Base-by-base conservation (phyloP, 2,113 vertebrate species). In the Xenus cinereus region DNA sequence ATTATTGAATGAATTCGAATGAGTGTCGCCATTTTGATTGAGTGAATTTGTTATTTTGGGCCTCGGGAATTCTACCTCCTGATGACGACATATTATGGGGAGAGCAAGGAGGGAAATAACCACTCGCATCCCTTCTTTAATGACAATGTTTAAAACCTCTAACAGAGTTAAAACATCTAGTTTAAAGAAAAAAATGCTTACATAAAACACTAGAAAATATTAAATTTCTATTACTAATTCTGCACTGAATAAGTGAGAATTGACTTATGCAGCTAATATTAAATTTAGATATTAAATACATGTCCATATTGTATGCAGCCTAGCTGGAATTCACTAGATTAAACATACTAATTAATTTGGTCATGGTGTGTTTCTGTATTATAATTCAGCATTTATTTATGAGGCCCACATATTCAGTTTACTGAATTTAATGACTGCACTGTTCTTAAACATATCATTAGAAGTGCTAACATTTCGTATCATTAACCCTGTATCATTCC, bases 251-350 rank as follows among this genome's bases (percentile, higher is more conserved):
- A 68, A 93, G 60, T 76, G 33, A 97, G 71, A 87, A 48, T 22
- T 90, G 89, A 84, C 82, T 87, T 95, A 94, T 73, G 50, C 41
- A 86, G 50, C 63, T 92, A 96, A 95, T 84, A 95, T 89, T 84
- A 94, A 85, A 94, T 88, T 95, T 95, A 86, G 81, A 87, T 94
- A 90, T 94, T 86, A 97, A 97, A 97, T 92, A 92, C 64, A 86
- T 53, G 71, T 91, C 72, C 73, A 79, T 81, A 88, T 28, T 87
- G 79, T 86, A 85, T 73, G 77, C 68, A 78, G 75, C 88, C 83
- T 96, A 92, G 95, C n/a, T 97, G 60, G 93, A 97, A 97, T 91
- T 78, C 90, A 76, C 53, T 95, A 95, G 87, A 96, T 96, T 96
- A 96, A 97, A 82, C 62, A 96, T 35, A 90, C 85, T 89, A 96